Base-by-base conservation (phyloP, 2,113 vertebrate species). In the Eleginops maclovinus region DNA sequence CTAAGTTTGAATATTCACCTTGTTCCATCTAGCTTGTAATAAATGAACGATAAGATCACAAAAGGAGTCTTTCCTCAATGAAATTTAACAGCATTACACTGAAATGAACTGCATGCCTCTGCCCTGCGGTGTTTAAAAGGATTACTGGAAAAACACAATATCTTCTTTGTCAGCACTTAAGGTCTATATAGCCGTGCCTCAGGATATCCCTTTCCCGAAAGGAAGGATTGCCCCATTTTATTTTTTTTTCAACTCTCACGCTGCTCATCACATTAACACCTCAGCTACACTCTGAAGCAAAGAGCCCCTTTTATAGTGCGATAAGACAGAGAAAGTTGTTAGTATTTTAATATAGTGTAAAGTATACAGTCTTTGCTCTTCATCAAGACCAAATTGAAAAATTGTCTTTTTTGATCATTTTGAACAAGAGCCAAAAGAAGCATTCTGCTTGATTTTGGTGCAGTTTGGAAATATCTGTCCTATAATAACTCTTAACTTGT, bases 151-250 rank as follows among this genome's bases (percentile, higher is more conserved):
- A 94, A 95, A 93, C 88, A 94, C 89, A 93, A 94, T 92, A 94
- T 94, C 89, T 84, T 94, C 92, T 94, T 94, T 94, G 94, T 94
- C 94, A 95, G 94, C 94, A 94, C 94, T 94, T 94, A 93, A 91
- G 88, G 93, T 94, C 91, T 94, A 88, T 94, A 94, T 95, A 86
- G 82, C 87, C 77, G 75, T 93, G 92, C 93, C 94, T 94, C 94
- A 94, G 94, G 94, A 95, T 92, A 95, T 95, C 94, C 94, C 84
- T 91, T 94, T 93, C 92, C 93, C 86, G 76, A 94, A 88, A 93
- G 93, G 93, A 95, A 92, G 93, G 87, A 94, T 94, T 88, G 91
- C 82, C 88, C 84, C 79, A 84, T 91, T 92, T 84, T 81, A 79
- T 77, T 46, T 65, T 55, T 31, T 85, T 79, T 88, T 69, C 68